These are phyloP conservation scores for Ahaetulla prasina DNA, from an alignment of 2,113 vertebrate genomes.

Conservation along the genomic window DNA sequence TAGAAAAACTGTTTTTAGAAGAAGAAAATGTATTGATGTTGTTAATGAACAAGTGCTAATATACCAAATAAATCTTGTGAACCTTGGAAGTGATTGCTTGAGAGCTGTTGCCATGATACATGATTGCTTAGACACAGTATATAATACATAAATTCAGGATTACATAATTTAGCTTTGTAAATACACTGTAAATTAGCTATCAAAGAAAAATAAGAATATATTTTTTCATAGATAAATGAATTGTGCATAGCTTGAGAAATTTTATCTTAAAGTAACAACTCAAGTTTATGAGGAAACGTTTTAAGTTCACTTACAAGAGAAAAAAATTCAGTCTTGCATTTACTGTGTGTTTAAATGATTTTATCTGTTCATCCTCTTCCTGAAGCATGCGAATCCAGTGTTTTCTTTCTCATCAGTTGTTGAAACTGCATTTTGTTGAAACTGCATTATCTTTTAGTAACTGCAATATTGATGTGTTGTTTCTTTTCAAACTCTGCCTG, in stretches of 20 bases:
- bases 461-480: too few relatives aligned
- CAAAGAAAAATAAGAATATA: slow-evolving; percentile 39
- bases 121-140: slow-evolving; percentile 31
- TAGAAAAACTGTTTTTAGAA: not conserved
- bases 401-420: too few relatives aligned
- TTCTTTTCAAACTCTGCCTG: too few relatives aligned
- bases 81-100: slow-evolving; percentile 27
- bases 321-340: too few relatives aligned
- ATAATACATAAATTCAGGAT: slow-evolving; percentile 33
- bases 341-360: too few relatives aligned
- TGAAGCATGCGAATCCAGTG: too few relatives aligned
- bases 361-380: too few relatives aligned
- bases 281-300: too few relatives aligned
- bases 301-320: too few relatives aligned
- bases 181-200: slow-evolving; percentile 28
- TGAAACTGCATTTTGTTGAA: too few relatives aligned
- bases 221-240: slow-evolving; percentile 17
- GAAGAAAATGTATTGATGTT: not conserved
- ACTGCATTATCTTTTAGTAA: too few relatives aligned
- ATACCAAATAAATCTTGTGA: slow-evolving; percentile 53
- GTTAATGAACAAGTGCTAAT: slow-evolving; percentile 56
- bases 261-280: too few relatives aligned
- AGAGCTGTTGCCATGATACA: slow-evolving; percentile 61
- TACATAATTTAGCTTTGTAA: slow-evolving; percentile 40
- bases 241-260: not conserved